phyloP scores from a whole-genome alignment of 2,113 vertebrate genomes.

The Sinosuthora webbiana region DNA sequence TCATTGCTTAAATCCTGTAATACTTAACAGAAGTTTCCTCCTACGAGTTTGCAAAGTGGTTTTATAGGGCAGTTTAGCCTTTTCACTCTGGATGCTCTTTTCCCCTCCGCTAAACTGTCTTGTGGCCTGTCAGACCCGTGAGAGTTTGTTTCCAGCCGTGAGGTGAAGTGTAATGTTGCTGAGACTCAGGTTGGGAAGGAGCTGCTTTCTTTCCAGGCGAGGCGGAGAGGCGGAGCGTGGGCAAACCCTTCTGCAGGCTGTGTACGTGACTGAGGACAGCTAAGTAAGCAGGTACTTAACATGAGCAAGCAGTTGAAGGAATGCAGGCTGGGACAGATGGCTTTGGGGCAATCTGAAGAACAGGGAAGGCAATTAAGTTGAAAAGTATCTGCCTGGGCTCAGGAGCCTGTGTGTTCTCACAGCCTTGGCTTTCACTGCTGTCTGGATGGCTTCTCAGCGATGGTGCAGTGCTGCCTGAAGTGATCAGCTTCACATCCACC shows the following conservation, averaged over 20 bases:
- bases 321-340: slow-evolving; percentile 23
- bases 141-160: not conserved
- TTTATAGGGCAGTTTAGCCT: not conserved
- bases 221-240: accelerated
- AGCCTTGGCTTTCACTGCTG: not conserved
- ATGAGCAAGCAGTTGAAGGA: slow-evolving; percentile 29
- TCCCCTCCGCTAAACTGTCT: not conserved
- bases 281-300: slow-evolving; percentile 41
- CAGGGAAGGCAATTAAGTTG: not conserved
- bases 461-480: not conserved
- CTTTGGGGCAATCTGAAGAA: not conserved
- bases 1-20: not conserved
- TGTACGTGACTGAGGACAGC: slow-evolving; percentile 42
- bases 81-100: not conserved
- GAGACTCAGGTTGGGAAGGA: not conserved
- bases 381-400: not conserved
- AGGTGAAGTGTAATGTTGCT: not conserved
- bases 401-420: not conserved
- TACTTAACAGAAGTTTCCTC: not conserved
- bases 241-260: slow-evolving; percentile 9
- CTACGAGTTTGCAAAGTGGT: not conserved
- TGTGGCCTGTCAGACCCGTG: not conserved
- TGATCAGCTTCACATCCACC: not conserved
- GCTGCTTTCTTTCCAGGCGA: not conserved
- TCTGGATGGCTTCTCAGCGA: not conserved